Evolutionary conservation across 2,888 invertebrate species (phyloP).

Genomic region (Drosophila nr. perissopoda): DNA sequence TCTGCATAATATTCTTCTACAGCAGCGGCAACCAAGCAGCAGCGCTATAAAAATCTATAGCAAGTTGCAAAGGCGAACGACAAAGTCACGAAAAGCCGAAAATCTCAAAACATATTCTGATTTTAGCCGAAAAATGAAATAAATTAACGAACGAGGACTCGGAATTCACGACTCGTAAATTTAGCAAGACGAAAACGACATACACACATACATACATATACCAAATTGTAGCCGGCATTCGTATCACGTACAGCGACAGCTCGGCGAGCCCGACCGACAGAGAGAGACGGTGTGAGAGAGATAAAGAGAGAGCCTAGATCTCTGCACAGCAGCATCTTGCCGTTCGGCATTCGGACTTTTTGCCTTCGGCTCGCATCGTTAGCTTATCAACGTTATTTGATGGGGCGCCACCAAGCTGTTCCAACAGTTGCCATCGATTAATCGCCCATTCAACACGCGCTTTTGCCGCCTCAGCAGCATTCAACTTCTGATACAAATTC

Average conservation of each 20-base stretch:
- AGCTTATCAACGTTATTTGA: slow-evolving; percentile 51
- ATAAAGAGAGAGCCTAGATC: slow-evolving; percentile 16
- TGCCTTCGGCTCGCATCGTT: slow-evolving; percentile 23
- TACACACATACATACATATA: slow-evolving; percentile 1
- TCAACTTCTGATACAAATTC: slow-evolving; percentile 15
- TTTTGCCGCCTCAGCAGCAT: slow-evolving; percentile 13
- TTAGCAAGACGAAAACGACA: slow-evolving; percentile 5
- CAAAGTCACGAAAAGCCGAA: slow-evolving; percentile 12
- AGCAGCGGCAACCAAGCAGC: not conserved
- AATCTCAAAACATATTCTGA: slow-evolving; percentile 16
- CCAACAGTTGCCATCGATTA: slow-evolving; percentile 78
- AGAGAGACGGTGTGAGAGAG: slow-evolving; percentile 2
- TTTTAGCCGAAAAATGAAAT: slow-evolving; percentile 9
- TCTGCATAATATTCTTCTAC: slow-evolving; percentile 15
- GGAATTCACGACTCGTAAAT: slow-evolving; percentile 21
- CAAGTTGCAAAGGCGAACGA: slow-evolving; percentile 8
- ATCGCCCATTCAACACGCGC: slow-evolving; percentile 67
- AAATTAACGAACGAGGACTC: slow-evolving; percentile 29
- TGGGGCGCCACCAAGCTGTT: slow-evolving; percentile 52
- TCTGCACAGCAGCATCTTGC: slow-evolving; percentile 21
- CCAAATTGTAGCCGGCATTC: slow-evolving; percentile 9
- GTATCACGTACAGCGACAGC: slow-evolving; percentile 31
- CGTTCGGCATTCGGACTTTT: slow-evolving; percentile 12
- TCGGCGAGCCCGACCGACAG: slow-evolving; percentile 4
- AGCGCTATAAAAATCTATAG: slow-evolving; percentile 23